These are phyloP conservation scores for Heliconius congener DNA, from an alignment of 1,140 invertebrate species.

Conservation along the genomic window DNA sequence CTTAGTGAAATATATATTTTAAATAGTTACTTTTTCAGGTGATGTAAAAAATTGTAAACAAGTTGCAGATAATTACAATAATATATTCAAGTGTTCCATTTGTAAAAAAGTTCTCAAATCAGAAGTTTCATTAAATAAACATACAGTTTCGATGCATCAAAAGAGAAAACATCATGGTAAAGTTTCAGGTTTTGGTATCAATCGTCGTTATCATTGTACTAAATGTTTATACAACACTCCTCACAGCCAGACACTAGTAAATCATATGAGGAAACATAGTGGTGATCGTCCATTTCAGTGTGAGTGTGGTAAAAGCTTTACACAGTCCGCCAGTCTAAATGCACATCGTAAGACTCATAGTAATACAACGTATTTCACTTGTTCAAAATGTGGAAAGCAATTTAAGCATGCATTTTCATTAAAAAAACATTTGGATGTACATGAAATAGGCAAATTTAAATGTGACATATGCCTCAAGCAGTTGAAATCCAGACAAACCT, in stretches of 20 bases:
- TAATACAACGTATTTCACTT: conserved; percentile 80
- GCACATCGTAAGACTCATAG: conserved; percentile 81
- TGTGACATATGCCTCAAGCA: conserved; percentile 67
- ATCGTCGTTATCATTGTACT: conserved; percentile 69
- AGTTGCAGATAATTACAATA: conserved; percentile 5
- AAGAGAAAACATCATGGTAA: conserved; percentile 64
- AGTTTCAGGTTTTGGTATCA: conserved; percentile 65
- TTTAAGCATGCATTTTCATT: conserved; percentile 81
- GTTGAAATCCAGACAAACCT: conserved; percentile 70
- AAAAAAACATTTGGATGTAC: conserved; percentile 72
- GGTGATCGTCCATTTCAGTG: conserved; percentile 82
- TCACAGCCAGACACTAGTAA: conserved; percentile 74
- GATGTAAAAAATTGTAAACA: neutral
- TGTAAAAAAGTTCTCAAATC: conserved; percentile 65
- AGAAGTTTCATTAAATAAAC: conserved; percentile 53
- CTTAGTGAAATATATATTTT: neutral
- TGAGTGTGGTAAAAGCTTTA: conserved; percentile 83
- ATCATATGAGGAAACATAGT: conserved; percentile 80
- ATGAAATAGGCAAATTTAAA: conserved; percentile 59
- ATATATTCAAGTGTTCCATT: conserved; percentile 49
- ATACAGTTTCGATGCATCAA: conserved; percentile 63
- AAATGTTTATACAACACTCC: conserved; percentile 74
- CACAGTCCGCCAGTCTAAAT: conserved; percentile 76
- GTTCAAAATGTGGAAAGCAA: conserved; percentile 83
- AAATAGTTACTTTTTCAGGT: neutral